A percentile compares a stretch with the other conserved stretches of the same genome.
Evolutionary conservation across 2,113 vertebrate species (phyloP).

Genomic region (Amphiprion percula): DNA sequence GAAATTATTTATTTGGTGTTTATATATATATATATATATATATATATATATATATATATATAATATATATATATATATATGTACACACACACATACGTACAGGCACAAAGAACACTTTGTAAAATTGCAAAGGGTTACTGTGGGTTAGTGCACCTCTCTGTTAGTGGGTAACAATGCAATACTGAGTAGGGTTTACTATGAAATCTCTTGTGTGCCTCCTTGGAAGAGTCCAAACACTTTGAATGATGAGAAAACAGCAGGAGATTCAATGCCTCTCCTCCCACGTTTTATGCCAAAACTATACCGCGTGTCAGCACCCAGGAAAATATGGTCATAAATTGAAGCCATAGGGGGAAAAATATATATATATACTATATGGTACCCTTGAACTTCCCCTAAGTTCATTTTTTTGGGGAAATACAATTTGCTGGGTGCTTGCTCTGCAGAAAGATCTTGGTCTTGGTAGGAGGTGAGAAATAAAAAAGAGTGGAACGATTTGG

Average conservation of each 20-base stretch:
- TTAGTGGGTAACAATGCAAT: background rate
- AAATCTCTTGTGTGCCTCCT: slow-evolving; percentile 46
- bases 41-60: too few relatives aligned
- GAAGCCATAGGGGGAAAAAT: slow-evolving; percentile 45
- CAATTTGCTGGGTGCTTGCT: slow-evolving; percentile 67
- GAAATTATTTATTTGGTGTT: too few relatives aligned
- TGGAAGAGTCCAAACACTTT: slow-evolving; percentile 63
- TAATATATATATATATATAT: too few relatives aligned
- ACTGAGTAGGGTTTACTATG: slow-evolving; percentile 48
- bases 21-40: too few relatives aligned
- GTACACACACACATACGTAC: too few relatives aligned
- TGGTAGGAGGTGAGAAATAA: slow-evolving; percentile 50
- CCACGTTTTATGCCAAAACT: slow-evolving; percentile 3
- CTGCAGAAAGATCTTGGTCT: slow-evolving; percentile 65
- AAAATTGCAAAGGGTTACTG: background rate
- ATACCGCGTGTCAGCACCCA: slow-evolving; percentile 24
- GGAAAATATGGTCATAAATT: slow-evolving; percentile 60
- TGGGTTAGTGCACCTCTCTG: background rate
- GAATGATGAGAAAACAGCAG: slow-evolving; percentile 67
- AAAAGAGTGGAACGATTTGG: slow-evolving; percentile 50
- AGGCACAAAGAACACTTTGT: background rate
- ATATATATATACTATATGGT: slow-evolving; percentile 22
- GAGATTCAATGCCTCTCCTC: slow-evolving; percentile 63
- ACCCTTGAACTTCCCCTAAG: slow-evolving; percentile 63
- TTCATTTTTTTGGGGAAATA: slow-evolving; percentile 58